A percentile compares a stretch with the other conserved stretches of the same genome.
These are phyloP conservation scores for Caenorhabditis sp. DNA, from an alignment of 2,888 invertebrate species.

Conservation along the genomic window DNA sequence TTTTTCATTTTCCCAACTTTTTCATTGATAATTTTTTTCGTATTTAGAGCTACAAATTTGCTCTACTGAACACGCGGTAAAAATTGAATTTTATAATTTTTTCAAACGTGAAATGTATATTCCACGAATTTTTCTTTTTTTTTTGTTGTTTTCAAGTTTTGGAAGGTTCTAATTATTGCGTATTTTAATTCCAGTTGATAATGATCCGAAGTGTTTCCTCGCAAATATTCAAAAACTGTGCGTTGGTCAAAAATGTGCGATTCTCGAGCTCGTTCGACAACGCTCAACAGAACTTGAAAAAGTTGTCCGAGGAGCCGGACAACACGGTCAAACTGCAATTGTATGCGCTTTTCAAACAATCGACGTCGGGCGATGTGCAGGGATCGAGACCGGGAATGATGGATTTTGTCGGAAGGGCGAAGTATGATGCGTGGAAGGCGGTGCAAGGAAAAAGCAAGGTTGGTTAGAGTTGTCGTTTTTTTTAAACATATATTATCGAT, in stretches of 20 bases:
- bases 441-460: constrained; percentile 74
- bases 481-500: no score
- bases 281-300: constrained; percentile 64
- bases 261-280: constrained; percentile 45
- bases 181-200: no score
- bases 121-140: no score
- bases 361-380: constrained; percentile 73
- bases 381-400: constrained; percentile 75
- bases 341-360: constrained; percentile 76
- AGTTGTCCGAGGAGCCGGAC: constrained; percentile 72
- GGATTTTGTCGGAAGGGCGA: constrained; percentile 76
- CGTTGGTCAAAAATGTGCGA: not conserved
- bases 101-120: no score
- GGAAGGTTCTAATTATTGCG: no score
- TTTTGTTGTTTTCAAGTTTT: no score
- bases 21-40: no score
- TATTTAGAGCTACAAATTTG: no score
- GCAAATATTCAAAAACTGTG: not conserved
- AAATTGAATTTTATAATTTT: no score
- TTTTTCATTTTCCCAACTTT: no score
- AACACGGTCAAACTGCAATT: constrained; percentile 74
- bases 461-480: constrained; percentile 20
- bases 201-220: not conserved
- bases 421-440: constrained; percentile 76
- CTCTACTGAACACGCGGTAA: no score